Percentiles rank a stretch among this genome's conserved stretches.
These are phyloP conservation scores for Ernsta delagoae DNA, from an alignment of 2,888 invertebrate species.

Conservation along the genomic window DNA sequence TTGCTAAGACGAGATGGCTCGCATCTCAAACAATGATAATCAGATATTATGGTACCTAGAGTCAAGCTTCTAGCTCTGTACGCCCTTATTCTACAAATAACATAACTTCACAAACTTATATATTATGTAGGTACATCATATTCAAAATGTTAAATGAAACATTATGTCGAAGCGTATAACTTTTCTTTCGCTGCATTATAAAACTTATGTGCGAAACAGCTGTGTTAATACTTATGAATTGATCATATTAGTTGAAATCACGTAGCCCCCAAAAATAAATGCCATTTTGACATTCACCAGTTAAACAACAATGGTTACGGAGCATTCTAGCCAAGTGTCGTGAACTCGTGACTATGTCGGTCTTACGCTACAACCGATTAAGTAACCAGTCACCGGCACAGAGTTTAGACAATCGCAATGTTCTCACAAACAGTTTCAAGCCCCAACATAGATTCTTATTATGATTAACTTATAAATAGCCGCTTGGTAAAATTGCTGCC, in stretches of 20 bases:
- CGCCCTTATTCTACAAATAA: no score
- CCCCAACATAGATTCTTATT: conserved; percentile 28
- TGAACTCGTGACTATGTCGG: conserved; percentile 43
- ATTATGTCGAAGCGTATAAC: no score
- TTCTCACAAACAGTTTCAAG: conserved; percentile 30
- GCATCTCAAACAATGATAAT: no score
- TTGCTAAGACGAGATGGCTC: no score
- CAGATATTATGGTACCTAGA: no score
- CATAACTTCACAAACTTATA: no score
- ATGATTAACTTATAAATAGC: conserved; percentile 31
- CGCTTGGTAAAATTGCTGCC: conserved; percentile 13
- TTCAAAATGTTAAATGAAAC: no score
- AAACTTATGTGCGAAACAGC: no score
- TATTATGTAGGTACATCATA: no score
- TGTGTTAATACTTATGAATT: background rate
- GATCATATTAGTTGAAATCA: background rate
- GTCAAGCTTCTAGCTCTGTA: no score
- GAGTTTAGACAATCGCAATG: conserved; percentile 35
- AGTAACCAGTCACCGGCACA: conserved; percentile 49
- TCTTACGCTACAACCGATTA: conserved; percentile 44
- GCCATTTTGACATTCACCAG: conserved; percentile 13
- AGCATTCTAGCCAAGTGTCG: conserved; percentile 51
- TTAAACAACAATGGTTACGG: conserved; percentile 6
- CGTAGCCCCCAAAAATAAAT: background rate
- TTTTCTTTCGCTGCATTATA: no score